Evolutionary conservation across 2,797 vertebrate genomes (phyloP), one percentile per base, ranked within the genome.

Genomic region (Tapirus indicus): DNA sequence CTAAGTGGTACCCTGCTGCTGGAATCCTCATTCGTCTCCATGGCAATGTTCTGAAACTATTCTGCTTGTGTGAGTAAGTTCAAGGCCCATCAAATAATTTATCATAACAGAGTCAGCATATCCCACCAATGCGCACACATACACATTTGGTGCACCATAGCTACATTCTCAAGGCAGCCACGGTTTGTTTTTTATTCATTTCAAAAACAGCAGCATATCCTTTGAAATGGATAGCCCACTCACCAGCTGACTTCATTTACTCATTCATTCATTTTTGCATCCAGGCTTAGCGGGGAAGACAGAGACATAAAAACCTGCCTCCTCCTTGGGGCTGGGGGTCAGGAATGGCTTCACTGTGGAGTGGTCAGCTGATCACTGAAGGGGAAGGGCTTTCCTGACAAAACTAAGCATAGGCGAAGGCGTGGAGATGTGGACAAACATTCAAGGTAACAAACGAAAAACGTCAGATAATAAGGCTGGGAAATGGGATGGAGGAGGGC

Each of bases 1-100:
- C 88, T 96, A 95, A 95, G 97, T 95, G 97, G 82, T 83, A 85
- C 91, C 97, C 97, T 96, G 95, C 95, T 91, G 94, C 92, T 91
- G 95, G 90, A 83, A 88, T 62, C 80, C 83, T 91, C 94, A 12
- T 96, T 86, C 1, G 38, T 97, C 93, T 97, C 97, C 95, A 97
- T 95, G 96, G 96, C 86, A 88, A 97, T 97, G 86, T 93, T 96
- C 97, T 88, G 75, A 93, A 96, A 95, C 60, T 88, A 83, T 75
- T 95, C 92, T 88, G 72, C 97, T 91, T 89, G 79, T 93, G 27
- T 83, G 80, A 94, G 58, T 27, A 85, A 62, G 85, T 96, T 95
- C 93, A 97, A 97, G 94, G 89, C 77, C 75, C 84, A 90, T 78
- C 88, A 94, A 69, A 94, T 91, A 49, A 94, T 80, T 92, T 95